Evolutionary conservation across 2,888 invertebrate genomes (phyloP).

Genomic region (Scaptomyza caliginosa): DNA sequence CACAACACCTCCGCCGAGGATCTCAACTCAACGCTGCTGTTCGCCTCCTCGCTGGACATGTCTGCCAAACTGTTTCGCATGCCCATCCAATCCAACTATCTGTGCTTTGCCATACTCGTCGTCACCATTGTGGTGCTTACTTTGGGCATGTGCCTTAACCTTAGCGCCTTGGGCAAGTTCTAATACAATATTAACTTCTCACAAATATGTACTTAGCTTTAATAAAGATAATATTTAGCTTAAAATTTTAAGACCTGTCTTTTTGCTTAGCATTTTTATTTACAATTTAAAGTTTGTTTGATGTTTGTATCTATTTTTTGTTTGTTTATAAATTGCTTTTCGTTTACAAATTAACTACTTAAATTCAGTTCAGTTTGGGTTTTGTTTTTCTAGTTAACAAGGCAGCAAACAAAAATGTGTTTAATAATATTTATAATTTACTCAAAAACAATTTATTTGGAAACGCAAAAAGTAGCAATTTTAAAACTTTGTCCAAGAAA

Average conservation of each 20-base stretch:
- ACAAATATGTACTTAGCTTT: constrained; percentile 36
- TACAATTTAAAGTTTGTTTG: too few species aligned
- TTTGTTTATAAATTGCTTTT: constrained; percentile 43
- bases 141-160: constrained; percentile 88
- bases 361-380: constrained; percentile 61
- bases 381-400: constrained; percentile 11
- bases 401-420: too few species aligned
- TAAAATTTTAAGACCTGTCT: constrained; percentile 38
- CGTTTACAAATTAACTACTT: constrained; percentile 66
- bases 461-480: background rate
- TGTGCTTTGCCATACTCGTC: constrained; percentile 87
- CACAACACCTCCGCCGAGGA: constrained; percentile 90
- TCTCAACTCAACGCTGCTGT: constrained; percentile 90
- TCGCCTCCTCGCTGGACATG: constrained; percentile 90
- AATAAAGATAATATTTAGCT: constrained; percentile 37
- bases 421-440: too few species aligned
- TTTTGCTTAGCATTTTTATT: constrained; percentile 59
- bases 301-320: too few species aligned
- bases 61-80: constrained; percentile 90
- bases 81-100: constrained; percentile 89
- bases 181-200: constrained; percentile 34
- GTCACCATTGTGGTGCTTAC: constrained; percentile 87
- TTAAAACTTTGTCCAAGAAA: background rate
- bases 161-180: constrained; percentile 71
- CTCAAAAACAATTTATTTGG: background rate